These are phyloP conservation scores for Pangasius krempfi DNA, from an alignment of 2,797 vertebrate genomes.

Conservation along the genomic window DNA sequence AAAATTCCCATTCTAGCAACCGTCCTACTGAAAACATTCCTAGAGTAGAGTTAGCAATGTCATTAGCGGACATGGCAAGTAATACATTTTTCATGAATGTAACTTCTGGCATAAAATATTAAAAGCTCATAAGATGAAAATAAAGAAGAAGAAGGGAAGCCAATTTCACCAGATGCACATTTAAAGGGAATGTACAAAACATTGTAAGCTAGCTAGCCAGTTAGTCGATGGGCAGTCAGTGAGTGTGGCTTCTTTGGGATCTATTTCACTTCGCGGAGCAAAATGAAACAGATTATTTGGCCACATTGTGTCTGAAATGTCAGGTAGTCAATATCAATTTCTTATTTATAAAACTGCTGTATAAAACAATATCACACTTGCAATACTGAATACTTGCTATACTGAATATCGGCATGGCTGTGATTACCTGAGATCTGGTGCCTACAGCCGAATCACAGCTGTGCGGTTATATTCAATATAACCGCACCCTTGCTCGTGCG, in stretches of 20 bases:
- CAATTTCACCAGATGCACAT: not conserved
- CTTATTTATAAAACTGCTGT: not conserved
- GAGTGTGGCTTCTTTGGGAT: not conserved
- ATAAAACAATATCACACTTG: not conserved
- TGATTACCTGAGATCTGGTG: not conserved
- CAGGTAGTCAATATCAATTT: too few relatives aligned
- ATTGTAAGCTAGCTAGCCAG: not conserved
- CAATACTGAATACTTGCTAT: too few relatives aligned
- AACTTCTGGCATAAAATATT: not conserved
- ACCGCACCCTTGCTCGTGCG: not conserved
- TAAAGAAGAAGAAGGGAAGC: not conserved
- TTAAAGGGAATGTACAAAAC: not conserved
- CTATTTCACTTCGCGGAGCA: not conserved
- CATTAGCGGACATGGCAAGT: not conserved
- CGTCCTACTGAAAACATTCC: not conserved
- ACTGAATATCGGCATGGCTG: not conserved
- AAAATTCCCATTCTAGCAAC: not conserved
- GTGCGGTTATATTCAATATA: not conserved
- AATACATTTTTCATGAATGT: not conserved
- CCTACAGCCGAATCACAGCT: not conserved
- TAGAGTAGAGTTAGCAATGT: not conserved
- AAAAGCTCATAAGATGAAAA: not conserved
- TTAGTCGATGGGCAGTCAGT: not conserved
- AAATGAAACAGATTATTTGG: too few relatives aligned
- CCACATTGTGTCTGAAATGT: not conserved